Conservation (phyloP, 2,888 invertebrate species). For the Neuroscelio doddi region DNA sequence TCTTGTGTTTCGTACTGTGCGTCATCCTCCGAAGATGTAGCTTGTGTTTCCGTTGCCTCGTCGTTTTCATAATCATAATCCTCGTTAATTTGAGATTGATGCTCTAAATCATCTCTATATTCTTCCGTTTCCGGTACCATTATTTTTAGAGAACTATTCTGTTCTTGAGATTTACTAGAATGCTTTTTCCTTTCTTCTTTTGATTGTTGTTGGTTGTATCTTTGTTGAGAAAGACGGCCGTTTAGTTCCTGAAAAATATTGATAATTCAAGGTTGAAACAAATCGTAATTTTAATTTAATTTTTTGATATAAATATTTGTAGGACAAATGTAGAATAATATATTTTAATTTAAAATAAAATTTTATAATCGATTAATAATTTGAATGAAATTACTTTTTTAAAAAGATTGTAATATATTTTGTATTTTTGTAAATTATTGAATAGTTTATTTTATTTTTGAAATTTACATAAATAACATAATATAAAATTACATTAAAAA, state of each 20-base stretch:
- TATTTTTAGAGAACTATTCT: conserved; percentile 69
- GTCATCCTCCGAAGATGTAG: conserved; percentile 10
- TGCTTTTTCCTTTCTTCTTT: conserved; percentile 68
- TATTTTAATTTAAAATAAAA: no score
- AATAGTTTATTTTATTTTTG: no score
- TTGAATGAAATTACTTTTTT: no score
- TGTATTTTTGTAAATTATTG: no score
- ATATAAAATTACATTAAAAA: no score
- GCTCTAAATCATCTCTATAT: conserved; percentile 62
- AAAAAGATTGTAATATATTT: no score
- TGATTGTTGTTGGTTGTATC: conserved; percentile 55
- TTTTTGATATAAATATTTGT: no score
- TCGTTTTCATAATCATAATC: conserved; percentile 61
- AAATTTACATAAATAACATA: no score
- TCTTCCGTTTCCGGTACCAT: conserved; percentile 73
- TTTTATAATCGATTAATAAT: no score
- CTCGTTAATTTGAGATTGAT: conserved; percentile 51
- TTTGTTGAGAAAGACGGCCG: conserved; percentile 51
- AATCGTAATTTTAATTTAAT: no score
- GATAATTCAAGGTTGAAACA: no score
- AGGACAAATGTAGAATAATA: no score
- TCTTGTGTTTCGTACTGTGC: conserved; percentile 25
- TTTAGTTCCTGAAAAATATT: conserved; percentile 29
- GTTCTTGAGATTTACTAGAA: conserved; percentile 54
- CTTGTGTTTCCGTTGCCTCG: conserved; percentile 39